phyloP scores from a whole-genome alignment of 2,797 vertebrate species.

The Myripristis jacobus region DNA sequence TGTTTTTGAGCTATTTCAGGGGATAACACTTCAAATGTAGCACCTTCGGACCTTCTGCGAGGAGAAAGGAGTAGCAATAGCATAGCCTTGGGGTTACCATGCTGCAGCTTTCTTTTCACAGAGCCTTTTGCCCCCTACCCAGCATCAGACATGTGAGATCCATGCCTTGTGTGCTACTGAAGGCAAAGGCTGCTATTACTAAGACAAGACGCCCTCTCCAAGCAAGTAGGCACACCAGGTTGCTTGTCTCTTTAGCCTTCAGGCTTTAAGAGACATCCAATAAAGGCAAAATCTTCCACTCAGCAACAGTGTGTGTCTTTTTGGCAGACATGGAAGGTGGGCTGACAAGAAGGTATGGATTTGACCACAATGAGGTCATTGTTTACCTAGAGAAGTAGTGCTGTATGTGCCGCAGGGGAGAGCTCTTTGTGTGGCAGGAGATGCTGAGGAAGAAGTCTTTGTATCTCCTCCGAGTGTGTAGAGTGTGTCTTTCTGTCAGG shows the following conservation, averaged over 20 bases:
- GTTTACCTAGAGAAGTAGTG: constrained; percentile 70
- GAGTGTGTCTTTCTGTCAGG: constrained; percentile 27
- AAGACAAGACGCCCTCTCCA: constrained; percentile 66
- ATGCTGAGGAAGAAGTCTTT: constrained; percentile 14
- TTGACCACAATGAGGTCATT: constrained; percentile 70
- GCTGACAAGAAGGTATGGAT: constrained; percentile 74
- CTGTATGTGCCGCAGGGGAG: constrained; percentile 51
- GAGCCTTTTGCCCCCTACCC: constrained; percentile 51
- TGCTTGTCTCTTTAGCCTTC: constrained; percentile 71
- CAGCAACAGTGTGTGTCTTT: constrained; percentile 61
- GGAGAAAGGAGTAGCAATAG: constrained; percentile 30
- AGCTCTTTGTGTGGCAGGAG: constrained; percentile 20
- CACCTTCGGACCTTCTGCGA: constrained; percentile 56
- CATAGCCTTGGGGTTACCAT: constrained; percentile 60
- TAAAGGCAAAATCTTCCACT: constrained; percentile 70
- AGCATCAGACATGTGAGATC: constrained; percentile 67
- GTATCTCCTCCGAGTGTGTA: constrained; percentile 7
- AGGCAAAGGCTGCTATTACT: constrained; percentile 78
- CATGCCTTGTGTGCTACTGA: constrained; percentile 67
- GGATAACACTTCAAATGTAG: constrained; percentile 65
- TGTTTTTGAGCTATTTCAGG: constrained; percentile 63
- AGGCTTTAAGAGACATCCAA: constrained; percentile 64
- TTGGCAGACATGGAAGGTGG: constrained; percentile 71
- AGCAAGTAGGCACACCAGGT: constrained; percentile 53
- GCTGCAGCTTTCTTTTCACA: constrained; percentile 58